phyloP scores from a whole-genome alignment of 1,140 invertebrate genomes.

The Pseudomyrmex flavicornis region DNA sequence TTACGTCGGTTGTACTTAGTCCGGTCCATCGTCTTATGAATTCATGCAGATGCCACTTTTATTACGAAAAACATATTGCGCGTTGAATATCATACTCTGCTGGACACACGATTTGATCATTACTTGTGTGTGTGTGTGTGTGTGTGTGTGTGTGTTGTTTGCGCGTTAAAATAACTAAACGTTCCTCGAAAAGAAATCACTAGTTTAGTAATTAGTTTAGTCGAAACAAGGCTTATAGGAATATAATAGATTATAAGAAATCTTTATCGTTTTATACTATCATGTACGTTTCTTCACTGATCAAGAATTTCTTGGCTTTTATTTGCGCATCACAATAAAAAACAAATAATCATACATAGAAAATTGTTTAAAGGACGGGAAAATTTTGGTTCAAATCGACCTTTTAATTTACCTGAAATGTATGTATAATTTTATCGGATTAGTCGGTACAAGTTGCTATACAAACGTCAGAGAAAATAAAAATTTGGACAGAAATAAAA shows the following conservation, averaged over 20 bases:
- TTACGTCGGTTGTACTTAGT: constrained; percentile 52
- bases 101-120: constrained; percentile 34
- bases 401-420: too few species aligned
- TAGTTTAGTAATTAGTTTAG: constrained; percentile 2
- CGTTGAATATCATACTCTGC: neutral
- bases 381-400: too few species aligned
- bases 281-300: neutral
- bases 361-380: too few species aligned
- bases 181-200: neutral
- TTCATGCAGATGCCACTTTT: constrained; percentile 57
- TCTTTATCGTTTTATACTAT: neutral
- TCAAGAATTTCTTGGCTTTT: neutral
- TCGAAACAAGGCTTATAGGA: neutral
- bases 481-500: constrained; percentile 13
- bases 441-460: too few species aligned
- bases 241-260: constrained; percentile 14
- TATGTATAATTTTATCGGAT: too few species aligned
- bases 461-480: constrained; percentile 26
- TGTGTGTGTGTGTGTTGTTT: too few species aligned
- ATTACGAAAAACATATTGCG: constrained; percentile 48
- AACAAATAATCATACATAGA: too few species aligned
- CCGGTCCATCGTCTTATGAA: constrained; percentile 54
- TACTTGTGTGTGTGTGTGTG: neutral
- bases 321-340: neutral
- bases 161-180: constrained; percentile 8